A percentile compares a stretch with the other conserved stretches of the same genome.
These are phyloP conservation scores for Lerista edwardsae DNA, from an alignment of 2,797 vertebrate species.

Conservation along the genomic window DNA sequence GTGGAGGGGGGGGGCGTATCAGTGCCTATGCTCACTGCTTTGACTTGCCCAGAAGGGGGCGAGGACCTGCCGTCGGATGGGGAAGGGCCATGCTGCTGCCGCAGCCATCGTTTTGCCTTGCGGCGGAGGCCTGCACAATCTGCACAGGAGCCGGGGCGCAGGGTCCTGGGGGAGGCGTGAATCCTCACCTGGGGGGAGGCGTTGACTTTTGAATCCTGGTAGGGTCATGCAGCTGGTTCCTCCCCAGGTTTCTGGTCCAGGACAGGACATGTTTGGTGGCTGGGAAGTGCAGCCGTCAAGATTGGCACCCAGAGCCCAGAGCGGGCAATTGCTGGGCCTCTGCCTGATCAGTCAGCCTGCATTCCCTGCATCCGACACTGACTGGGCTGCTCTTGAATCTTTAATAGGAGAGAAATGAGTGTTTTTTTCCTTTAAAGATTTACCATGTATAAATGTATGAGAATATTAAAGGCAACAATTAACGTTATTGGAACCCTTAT, in stretches of 20 bases:
- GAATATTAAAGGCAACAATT: conserved; percentile 84
- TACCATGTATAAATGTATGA: conserved; percentile 80
- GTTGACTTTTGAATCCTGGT: no score
- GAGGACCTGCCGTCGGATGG: no score
- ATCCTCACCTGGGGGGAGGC: no score
- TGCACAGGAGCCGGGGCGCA: no score
- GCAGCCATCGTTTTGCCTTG: no score
- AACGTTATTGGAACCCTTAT: conserved; percentile 86
- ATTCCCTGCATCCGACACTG: not conserved
- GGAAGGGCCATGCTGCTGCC: no score
- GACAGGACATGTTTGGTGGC: no score
- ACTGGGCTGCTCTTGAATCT: conserved; percentile 24
- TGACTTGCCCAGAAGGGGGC: not conserved
- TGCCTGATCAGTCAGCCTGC: not conserved
- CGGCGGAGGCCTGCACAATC: no score
- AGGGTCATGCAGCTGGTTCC: not conserved
- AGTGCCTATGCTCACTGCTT: not conserved
- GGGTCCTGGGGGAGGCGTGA: no score
- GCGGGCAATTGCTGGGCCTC: not conserved
- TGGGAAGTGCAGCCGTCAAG: not conserved
- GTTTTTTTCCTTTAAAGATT: conserved; percentile 78
- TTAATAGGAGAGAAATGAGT: conserved; percentile 68
- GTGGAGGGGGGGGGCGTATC: not conserved
- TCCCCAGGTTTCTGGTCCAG: not conserved
- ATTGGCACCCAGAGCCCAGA: not conserved